Evolutionary conservation across 2,113 vertebrate genomes (phyloP).

Genomic region (Laticauda colubrina): DNA sequence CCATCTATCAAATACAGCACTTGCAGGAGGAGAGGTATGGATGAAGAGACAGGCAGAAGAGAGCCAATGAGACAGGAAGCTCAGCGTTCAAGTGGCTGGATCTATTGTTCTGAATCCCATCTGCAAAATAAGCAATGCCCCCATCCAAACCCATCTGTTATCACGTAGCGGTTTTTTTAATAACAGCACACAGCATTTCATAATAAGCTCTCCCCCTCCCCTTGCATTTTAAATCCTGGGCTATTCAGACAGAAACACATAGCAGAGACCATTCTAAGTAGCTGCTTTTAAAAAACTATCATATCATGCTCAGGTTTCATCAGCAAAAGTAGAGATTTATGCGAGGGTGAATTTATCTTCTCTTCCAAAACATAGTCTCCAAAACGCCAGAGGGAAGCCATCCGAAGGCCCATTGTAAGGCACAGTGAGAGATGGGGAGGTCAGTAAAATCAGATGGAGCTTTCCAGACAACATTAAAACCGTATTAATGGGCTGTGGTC

Average conservation of each 20-base stretch:
- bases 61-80: rapidly evolving
- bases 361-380: neutral
- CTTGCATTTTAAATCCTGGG: neutral
- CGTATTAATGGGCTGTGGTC: slow-evolving; percentile 2
- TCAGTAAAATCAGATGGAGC: neutral
- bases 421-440: slow-evolving; percentile 1
- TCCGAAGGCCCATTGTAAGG: neutral
- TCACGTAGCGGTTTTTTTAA: neutral
- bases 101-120: neutral
- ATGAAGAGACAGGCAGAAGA: neutral
- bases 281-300: neutral
- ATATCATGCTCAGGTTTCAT: slow-evolving; percentile 3
- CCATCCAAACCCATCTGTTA: neutral
- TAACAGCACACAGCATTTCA: neutral
- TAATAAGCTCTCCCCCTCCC: neutral
- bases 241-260: slow-evolving; percentile 8
- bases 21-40: neutral
- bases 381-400: slow-evolving; percentile 9
- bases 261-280: neutral
- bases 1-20: slow-evolving; percentile 17
- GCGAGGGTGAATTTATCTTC: neutral
- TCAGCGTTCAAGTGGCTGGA: neutral
- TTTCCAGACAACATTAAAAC: slow-evolving; percentile 1
- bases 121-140: neutral
- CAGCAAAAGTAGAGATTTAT: neutral